Percentiles rank a stretch among this genome's conserved stretches.
Evolutionary conservation across 2,797 vertebrate genomes (phyloP).

Genomic region (Lerista edwardsae): DNA sequence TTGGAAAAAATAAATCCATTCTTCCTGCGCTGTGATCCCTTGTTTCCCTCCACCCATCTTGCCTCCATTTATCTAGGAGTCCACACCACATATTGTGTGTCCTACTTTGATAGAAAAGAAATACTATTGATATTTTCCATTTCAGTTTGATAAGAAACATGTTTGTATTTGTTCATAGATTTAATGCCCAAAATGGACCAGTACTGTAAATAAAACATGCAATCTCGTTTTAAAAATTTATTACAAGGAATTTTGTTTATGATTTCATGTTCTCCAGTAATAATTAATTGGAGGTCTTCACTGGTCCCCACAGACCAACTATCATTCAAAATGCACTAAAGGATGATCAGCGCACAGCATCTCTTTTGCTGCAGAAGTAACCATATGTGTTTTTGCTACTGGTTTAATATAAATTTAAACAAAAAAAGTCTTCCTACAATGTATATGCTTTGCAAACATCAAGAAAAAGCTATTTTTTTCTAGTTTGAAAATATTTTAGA

Average conservation of each 20-base stretch:
- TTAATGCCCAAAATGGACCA: constrained; percentile 85
- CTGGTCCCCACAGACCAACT: constrained; percentile 77
- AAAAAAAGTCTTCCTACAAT: constrained; percentile 40
- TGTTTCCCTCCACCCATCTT: constrained; percentile 36
- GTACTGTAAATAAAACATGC: constrained; percentile 86
- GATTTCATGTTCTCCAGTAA: constrained; percentile 85
- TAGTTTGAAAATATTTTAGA: constrained; percentile 42
- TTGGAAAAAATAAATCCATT: constrained; percentile 58
- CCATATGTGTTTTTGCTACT: constrained; percentile 63
- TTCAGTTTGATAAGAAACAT: constrained; percentile 77
- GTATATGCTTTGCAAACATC: constrained; percentile 54
- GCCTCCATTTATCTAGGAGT: constrained; percentile 59
- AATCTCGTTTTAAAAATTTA: constrained; percentile 87
- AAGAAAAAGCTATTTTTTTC: constrained; percentile 49
- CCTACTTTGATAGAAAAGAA: constrained; percentile 78
- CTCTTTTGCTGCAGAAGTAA: constrained; percentile 67
- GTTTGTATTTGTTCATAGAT: constrained; percentile 82
- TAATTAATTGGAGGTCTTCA: constrained; percentile 86
- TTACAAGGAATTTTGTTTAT: constrained; percentile 88
- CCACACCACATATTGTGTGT: constrained; percentile 66
- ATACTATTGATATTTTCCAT: constrained; percentile 79
- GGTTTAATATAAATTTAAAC: constrained; percentile 62
- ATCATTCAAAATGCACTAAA: constrained; percentile 79
- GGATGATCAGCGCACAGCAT: constrained; percentile 74
- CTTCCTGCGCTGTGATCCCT: constrained; percentile 34